Evolutionary conservation across 2,797 vertebrate genomes (phyloP), one percentile per base, ranked within the genome.

Genomic region (Craterocephalus amniculus): DNA sequence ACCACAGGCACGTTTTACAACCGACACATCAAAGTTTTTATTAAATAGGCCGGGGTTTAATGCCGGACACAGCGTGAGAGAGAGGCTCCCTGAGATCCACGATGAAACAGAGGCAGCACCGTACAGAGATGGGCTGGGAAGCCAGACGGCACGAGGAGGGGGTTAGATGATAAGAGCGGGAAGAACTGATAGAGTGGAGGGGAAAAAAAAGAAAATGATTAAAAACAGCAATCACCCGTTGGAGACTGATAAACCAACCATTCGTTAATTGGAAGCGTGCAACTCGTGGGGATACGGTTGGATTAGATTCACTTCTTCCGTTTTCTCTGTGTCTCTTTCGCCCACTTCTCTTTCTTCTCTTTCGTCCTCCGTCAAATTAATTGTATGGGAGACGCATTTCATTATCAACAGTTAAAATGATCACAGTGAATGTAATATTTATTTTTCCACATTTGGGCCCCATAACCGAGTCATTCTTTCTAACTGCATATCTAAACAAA

Each of bases 171-270:
- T 92, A 93, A 88, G 82, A 87, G 89, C 90, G 88, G 81, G 88
- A 93, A 87, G 88, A 90, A 92, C 90, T 91, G 92, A 93, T 91
- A 93, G 91, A 93, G 85, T 75, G 79, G 83, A 5, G 29, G 29
- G 29, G 16, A 8, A 73, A 85, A 87, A 90, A 81, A 76, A 92
- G 94, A 95, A 95, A 95, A 95, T 95, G 94, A 96, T 96, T 96
- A 95, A 95, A 95, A 96, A 95, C 93, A 92, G 95, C 95, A 96
- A 96, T 95, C 95, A 96, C 93, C 93, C 93, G 92, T 94, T 90
- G 85, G 87, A 89, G 94, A 90, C 94, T 90, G 94, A 96, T 96
- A 96, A 96, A 95, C 92, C 94, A 94, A 94, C 86, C 89, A 92
- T 91, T 93, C 88, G 91, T 95, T 96, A 96, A 96, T 96, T 95